phyloP scores from a whole-genome alignment of 2,888 invertebrate genomes.

The Epinotia nisella region DNA sequence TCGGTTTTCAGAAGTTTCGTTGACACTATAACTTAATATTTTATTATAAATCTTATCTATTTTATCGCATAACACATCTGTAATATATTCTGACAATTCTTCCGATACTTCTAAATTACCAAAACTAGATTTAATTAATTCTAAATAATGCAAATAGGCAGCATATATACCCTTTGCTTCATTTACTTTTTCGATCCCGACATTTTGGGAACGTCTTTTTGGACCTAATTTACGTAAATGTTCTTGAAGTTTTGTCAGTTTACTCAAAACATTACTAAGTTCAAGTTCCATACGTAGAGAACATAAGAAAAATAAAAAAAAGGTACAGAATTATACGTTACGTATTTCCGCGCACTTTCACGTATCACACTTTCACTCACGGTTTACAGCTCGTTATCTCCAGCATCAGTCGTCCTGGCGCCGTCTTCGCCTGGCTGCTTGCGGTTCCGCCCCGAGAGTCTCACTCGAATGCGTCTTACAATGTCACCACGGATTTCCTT shows the following conservation, averaged over 20 bases:
- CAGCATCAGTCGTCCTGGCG: neutral
- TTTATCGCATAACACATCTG: neutral
- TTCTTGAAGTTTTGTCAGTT: neutral
- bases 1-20: neutral
- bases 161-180: neutral
- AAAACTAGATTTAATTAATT: neutral
- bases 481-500: neutral
- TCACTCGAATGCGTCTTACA: neutral
- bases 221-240: neutral
- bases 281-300: neutral
- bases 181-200: neutral
- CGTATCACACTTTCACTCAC: neutral
- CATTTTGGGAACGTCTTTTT: neutral
- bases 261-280: neutral
- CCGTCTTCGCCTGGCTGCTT: neutral
- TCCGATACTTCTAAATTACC: neutral
- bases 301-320: neutral
- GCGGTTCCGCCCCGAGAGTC: neutral
- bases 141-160: neutral
- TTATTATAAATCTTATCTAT: slow-evolving; percentile 2
- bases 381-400: neutral
- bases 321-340: neutral
- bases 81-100: neutral
- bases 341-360: neutral
- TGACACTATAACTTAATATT: slow-evolving; percentile 8